Conservation (phyloP, 2,113 vertebrate genomes). For the Taurulus bubalis region DNA sequence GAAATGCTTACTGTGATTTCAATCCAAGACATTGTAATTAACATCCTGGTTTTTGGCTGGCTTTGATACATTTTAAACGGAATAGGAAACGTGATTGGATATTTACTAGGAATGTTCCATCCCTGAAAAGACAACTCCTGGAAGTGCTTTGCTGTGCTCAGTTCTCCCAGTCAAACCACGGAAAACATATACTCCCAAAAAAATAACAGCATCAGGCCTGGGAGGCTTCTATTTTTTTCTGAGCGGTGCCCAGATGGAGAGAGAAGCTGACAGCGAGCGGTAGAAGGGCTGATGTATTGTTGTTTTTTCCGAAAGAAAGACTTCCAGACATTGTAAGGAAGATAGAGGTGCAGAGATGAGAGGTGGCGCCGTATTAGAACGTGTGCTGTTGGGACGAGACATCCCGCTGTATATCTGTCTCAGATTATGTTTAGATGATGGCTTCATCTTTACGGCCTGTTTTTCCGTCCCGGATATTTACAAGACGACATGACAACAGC, state of each 20-base stretch:
- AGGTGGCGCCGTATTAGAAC: slow-evolving; percentile 23
- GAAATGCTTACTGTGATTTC: slow-evolving; percentile 56
- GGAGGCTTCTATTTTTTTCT: slow-evolving; percentile 5
- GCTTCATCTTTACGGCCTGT: slow-evolving; percentile 77
- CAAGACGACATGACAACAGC: slow-evolving; percentile 49
- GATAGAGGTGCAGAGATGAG: slow-evolving; percentile 37
- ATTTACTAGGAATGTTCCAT: slow-evolving; percentile 46
- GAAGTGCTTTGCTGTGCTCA: slow-evolving; percentile 5
- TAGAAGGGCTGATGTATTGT: background rate
- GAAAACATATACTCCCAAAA: background rate
- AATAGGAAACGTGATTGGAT: slow-evolving; percentile 50
- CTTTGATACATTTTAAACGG: slow-evolving; percentile 64
- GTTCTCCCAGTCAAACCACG: background rate
- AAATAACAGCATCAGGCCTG: background rate
- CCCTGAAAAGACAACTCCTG: slow-evolving; percentile 13
- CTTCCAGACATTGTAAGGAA: slow-evolving; percentile 8
- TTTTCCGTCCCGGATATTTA: slow-evolving; percentile 74
- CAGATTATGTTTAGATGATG: slow-evolving; percentile 76
- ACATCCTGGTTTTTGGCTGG: slow-evolving; percentile 59
- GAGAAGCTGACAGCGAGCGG: slow-evolving; percentile 17
- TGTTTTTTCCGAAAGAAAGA: slow-evolving; percentile 17
- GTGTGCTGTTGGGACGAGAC: slow-evolving; percentile 32
- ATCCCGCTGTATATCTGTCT: slow-evolving; percentile 74
- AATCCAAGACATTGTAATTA: slow-evolving; percentile 78
- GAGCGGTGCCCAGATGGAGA: background rate